phyloP scores from a whole-genome alignment of 2,888 invertebrate genomes.

The Creontiades dilutus region DNA sequence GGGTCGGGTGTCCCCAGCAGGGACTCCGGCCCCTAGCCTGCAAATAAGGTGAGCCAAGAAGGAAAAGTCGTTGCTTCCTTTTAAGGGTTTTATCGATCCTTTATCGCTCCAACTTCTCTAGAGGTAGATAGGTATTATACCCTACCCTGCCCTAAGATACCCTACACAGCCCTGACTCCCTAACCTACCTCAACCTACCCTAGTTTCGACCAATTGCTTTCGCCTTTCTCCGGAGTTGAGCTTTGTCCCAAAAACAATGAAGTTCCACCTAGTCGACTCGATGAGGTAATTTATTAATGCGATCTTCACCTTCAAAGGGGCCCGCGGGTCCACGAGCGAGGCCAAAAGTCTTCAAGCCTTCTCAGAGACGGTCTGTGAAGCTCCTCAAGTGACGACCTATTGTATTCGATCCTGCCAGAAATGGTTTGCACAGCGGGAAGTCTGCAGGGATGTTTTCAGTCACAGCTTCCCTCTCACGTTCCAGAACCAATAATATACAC shows the following conservation, averaged over 20 bases:
- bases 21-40: not conserved
- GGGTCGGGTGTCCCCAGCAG: conserved; percentile 1
- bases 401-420: too few species aligned
- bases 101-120: not conserved
- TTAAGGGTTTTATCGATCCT: conserved; percentile 19
- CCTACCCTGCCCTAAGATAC: too few species aligned
- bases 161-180: too few species aligned
- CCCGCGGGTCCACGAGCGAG: not conserved
- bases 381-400: too few species aligned
- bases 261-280: not conserved
- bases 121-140: not conserved
- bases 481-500: too few species aligned
- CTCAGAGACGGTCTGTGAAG: too few species aligned
- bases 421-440: too few species aligned
- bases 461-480: too few species aligned
- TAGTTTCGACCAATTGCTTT: conserved; percentile 16
- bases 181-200: too few species aligned
- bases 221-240: not conserved
- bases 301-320: not conserved
- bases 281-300: not conserved
- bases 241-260: conserved; percentile 4
- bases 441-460: too few species aligned
- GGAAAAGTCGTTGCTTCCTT: conserved; percentile 2
- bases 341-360: not conserved
- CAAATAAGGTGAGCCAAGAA: not conserved